Evolutionary conservation across 2,797 vertebrate genomes (phyloP).

Genomic region (Dermochelys coriacea): DNA sequence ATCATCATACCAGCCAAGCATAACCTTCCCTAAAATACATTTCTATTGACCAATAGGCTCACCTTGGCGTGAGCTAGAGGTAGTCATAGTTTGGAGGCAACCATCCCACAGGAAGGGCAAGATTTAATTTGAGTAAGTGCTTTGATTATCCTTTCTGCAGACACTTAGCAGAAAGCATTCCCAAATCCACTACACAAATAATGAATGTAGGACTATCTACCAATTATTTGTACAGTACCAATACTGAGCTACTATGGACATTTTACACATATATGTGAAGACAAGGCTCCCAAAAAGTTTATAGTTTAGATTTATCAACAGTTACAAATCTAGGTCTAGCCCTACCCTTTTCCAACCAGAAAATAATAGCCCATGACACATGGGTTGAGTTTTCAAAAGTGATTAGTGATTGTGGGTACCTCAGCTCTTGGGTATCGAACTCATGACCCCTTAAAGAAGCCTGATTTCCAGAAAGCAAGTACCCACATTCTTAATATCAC

Average conservation of each 20-base stretch:
- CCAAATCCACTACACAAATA: neutral
- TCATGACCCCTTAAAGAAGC: constrained; percentile 13
- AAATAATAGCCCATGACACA: neutral
- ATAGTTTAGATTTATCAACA: neutral
- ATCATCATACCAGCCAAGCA: neutral
- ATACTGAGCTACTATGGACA: neutral
- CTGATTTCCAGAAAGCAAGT: neutral
- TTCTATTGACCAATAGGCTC: neutral
- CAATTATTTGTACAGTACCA: neutral
- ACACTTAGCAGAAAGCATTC: neutral
- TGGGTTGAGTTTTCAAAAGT: neutral
- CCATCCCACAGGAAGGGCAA: neutral
- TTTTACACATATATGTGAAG: neutral
- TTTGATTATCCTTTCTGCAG: neutral
- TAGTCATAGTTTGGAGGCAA: neutral
- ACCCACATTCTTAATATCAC: neutral
- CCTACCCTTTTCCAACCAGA: neutral
- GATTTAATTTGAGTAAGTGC: neutral
- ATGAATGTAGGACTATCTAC: constrained; percentile 7
- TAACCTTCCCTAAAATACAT: neutral
- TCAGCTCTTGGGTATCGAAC: neutral
- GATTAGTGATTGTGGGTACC: neutral
- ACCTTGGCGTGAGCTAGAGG: neutral
- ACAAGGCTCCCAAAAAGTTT: neutral
- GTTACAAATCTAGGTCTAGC: neutral